Percentiles rank a stretch among this genome's conserved stretches.
These are phyloP conservation scores for Ctenochaetus hawaiiensis DNA, from an alignment of 2,797 vertebrate species.

Conservation along the genomic window DNA sequence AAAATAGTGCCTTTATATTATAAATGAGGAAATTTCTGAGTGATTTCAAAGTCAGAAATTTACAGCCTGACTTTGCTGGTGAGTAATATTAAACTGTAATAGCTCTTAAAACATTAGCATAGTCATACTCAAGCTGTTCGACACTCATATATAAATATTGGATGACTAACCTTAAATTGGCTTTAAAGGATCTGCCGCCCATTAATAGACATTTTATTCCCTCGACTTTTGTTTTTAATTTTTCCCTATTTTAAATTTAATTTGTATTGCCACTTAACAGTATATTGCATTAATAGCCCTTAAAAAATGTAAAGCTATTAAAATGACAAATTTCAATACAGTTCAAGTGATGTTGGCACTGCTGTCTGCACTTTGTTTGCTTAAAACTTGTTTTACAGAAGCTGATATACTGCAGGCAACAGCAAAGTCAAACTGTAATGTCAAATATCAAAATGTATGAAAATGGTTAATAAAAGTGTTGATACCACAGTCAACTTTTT, in stretches of 20 bases:
- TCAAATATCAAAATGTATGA: constrained; percentile 23
- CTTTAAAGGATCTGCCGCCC: constrained; percentile 13
- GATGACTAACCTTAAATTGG: constrained; percentile 4
- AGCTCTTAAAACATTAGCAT: constrained; percentile 20
- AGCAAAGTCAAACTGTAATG: constrained; percentile 17
- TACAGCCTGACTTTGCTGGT: constrained; percentile 3
- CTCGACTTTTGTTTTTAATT: not conserved
- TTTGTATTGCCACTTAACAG: constrained; percentile 8
- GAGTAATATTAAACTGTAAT: not conserved
- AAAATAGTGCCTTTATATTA: constrained; percentile 44
- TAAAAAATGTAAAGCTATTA: constrained; percentile 21
- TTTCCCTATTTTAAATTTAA: not conserved
- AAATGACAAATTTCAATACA: not conserved
- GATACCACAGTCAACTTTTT: constrained; percentile 15
- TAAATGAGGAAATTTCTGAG: constrained; percentile 10
- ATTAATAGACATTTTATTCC: constrained; percentile 7
- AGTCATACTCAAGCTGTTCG: constrained; percentile 11
- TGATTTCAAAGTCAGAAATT: constrained; percentile 13
- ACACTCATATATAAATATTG: constrained; percentile 15
- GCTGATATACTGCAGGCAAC: constrained; percentile 11
- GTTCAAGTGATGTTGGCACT: not conserved
- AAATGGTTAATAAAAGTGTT: constrained; percentile 42
- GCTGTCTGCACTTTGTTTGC: constrained; percentile 9
- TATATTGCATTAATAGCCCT: not conserved
- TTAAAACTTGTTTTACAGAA: constrained; percentile 20